Percentiles rank a stretch among this genome's conserved stretches.
These are phyloP conservation scores for Cladorhizidae sp. DNA, from an alignment of 37 sponge, comb jelly and placozoan genomes.

Conservation along the genomic window DNA sequence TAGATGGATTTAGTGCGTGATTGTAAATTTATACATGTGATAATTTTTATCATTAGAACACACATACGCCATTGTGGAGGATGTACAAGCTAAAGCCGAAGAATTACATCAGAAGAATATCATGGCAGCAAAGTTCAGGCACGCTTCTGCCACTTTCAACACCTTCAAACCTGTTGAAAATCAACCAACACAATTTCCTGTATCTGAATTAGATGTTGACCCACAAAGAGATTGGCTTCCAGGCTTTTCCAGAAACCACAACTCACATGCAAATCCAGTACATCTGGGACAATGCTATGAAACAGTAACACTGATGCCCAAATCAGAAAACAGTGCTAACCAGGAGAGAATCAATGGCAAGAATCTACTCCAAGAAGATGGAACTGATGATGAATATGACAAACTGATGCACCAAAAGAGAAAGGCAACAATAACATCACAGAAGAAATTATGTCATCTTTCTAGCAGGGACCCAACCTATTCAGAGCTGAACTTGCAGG, in stretches of 20 bases:
- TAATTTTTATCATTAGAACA: background rate
- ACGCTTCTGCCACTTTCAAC: background rate
- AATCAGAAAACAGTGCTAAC: background rate
- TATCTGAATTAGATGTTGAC: background rate
- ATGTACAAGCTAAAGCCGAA: background rate
- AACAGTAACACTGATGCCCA: background rate
- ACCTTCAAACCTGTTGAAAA: slow-evolving; percentile 1
- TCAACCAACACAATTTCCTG: background rate
- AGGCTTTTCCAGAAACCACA: background rate
- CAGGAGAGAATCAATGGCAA: background rate
- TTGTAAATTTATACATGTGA: too few relatives aligned
- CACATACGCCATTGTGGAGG: background rate
- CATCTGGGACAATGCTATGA: background rate
- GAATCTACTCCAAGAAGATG: background rate
- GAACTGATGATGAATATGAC: background rate
- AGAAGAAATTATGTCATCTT: background rate
- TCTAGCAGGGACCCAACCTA: background rate
- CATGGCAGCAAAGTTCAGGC: background rate
- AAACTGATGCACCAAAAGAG: background rate
- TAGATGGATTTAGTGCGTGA: too few relatives aligned
- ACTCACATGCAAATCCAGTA: background rate
- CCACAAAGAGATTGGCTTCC: background rate
- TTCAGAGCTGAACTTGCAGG: background rate
- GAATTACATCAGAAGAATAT: background rate
- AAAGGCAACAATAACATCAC: background rate